These are phyloP conservation scores for Ochotona curzoniae DNA, from an alignment of 2,113 vertebrate genomes.

Conservation along the genomic window DNA sequence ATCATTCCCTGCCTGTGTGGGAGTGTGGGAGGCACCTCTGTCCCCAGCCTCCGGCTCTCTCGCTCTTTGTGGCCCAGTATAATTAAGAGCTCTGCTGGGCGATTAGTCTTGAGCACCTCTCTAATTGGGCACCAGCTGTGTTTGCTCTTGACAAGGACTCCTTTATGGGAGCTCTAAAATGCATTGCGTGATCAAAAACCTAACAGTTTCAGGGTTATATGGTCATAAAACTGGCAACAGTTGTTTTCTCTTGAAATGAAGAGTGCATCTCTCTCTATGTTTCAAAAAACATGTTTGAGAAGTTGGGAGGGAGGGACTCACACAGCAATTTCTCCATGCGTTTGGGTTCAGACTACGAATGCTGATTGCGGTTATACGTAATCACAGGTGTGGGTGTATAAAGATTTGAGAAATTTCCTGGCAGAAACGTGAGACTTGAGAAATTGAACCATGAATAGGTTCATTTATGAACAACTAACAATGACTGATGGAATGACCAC, in stretches of 20 bases:
- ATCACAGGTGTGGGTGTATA: constrained; percentile 72
- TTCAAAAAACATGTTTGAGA: constrained; percentile 50
- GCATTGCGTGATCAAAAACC: constrained; percentile 24
- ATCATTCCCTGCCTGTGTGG: background rate
- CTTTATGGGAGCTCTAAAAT: constrained; percentile 72
- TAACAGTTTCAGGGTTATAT: constrained; percentile 50
- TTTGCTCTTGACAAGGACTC: constrained; percentile 73
- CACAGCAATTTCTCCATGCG: constrained; percentile 34
- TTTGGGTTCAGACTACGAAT: constrained; percentile 58
- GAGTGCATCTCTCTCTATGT: constrained; percentile 50
- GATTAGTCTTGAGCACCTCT: constrained; percentile 69
- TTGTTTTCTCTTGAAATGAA: constrained; percentile 64
- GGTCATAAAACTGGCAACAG: constrained; percentile 62
- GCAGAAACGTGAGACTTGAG: constrained; percentile 73
- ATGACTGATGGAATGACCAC: constrained; percentile 67
- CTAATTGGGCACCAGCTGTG: constrained; percentile 82
- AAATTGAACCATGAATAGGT: constrained; percentile 69
- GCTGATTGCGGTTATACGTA: constrained; percentile 65
- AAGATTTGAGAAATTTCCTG: constrained; percentile 70
- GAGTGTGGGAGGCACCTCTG: background rate
- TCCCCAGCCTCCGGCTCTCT: background rate
- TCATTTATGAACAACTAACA: constrained; percentile 68
- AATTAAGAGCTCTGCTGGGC: constrained; percentile 67
- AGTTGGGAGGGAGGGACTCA: background rate
- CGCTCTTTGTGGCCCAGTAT: constrained; percentile 56